Evolutionary conservation across 2,888 invertebrate species (phyloP).

Genomic region (Ganaspis brasiliensis): DNA sequence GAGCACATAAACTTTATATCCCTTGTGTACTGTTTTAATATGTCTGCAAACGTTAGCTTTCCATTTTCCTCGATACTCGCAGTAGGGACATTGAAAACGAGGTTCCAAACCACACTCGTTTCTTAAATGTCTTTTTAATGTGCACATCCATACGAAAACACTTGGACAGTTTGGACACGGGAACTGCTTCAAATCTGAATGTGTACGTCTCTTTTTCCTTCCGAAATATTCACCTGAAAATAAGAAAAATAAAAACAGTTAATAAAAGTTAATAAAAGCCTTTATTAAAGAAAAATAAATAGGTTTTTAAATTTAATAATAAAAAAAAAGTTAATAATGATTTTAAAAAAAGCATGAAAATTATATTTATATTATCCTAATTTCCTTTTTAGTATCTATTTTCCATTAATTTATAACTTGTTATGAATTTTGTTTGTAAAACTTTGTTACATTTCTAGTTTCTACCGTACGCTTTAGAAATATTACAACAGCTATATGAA

Average conservation of each 20-base stretch:
- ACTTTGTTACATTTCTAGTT: no score
- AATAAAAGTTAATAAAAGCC: not conserved
- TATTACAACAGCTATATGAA: no score
- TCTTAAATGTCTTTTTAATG: constrained; percentile 65
- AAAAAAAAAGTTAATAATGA: no score
- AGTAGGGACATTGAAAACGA: constrained; percentile 70
- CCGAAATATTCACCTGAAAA: constrained; percentile 18
- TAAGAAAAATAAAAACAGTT: constrained; percentile 14
- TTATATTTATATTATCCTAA: no score
- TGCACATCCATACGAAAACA: constrained; percentile 61
- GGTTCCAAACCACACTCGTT: constrained; percentile 73
- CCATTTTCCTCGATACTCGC: constrained; percentile 70
- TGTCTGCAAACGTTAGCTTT: constrained; percentile 67
- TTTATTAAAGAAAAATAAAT: not conserved
- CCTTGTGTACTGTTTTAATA: constrained; percentile 62
- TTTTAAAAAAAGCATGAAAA: no score
- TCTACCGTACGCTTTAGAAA: no score
- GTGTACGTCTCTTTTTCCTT: constrained; percentile 27
- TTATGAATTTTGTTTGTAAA: no score
- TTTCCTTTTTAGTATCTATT: no score
- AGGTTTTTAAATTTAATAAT: not conserved
- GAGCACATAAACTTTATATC: constrained; percentile 57
- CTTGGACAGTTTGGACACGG: constrained; percentile 65
- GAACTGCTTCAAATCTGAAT: constrained; percentile 53
- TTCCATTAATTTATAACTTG: no score